Evolutionary conservation across 1,140 invertebrate species (phyloP).

Genomic region (Elymnias hypermnestra): DNA sequence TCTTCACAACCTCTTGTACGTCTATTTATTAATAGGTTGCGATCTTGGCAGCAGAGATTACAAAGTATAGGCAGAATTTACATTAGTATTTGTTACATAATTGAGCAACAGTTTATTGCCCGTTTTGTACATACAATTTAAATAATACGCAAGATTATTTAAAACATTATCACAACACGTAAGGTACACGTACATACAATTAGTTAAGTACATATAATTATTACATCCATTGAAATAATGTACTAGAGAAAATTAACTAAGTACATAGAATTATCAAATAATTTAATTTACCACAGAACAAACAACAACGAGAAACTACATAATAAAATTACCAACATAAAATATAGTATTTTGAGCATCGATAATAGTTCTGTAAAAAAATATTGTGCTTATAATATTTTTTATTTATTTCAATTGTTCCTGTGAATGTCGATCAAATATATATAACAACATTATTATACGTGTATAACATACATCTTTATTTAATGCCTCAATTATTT

Average conservation of each 20-base stretch:
- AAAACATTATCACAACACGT: constrained; percentile 71
- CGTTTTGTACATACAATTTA: constrained; percentile 56
- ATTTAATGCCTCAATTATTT: too few species aligned
- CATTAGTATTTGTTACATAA: constrained; percentile 24
- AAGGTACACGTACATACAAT: constrained; percentile 60
- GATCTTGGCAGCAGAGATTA: constrained; percentile 33
- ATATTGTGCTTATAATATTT: constrained; percentile 48
- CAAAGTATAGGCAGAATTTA: constrained; percentile 29
- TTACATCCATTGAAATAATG: constrained; percentile 43
- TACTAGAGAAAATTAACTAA: constrained; percentile 53
- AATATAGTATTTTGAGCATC: constrained; percentile 70
- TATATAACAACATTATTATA: too few species aligned
- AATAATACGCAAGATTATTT: constrained; percentile 46
- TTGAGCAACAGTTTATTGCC: constrained; percentile 64
- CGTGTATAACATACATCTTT: too few species aligned
- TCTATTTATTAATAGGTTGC: constrained; percentile 25
- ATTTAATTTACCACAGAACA: constrained; percentile 41
- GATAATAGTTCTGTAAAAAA: constrained; percentile 70
- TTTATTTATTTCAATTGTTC: constrained; percentile 30
- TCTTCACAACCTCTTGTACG: constrained; percentile 62
- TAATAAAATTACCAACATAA: constrained; percentile 71
- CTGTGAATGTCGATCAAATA: constrained; percentile 34
- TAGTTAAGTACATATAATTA: constrained; percentile 35
- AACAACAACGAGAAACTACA: constrained; percentile 64
- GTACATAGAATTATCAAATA: constrained; percentile 39